Evolutionary conservation across 1,140 invertebrate species (phyloP).

Genomic region (Pseudomyrmex sp.): DNA sequence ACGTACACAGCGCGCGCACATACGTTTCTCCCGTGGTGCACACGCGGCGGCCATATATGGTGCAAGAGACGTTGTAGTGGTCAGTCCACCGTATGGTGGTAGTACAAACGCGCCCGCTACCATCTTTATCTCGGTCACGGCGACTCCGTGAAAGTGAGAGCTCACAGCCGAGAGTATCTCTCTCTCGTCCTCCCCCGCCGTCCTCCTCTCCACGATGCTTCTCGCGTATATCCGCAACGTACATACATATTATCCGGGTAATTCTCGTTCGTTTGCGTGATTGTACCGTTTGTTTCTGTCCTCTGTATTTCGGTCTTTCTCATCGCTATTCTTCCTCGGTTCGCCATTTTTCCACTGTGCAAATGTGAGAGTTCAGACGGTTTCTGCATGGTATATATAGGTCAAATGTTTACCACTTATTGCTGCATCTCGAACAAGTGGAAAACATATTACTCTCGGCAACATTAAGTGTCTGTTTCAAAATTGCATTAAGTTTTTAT

Average conservation of each 20-base stretch:
- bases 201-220: slow-evolving; percentile 28
- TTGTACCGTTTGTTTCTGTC: slow-evolving; percentile 42
- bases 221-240: slow-evolving; percentile 49
- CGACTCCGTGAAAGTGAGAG: slow-evolving; percentile 85
- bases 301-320: slow-evolving; percentile 1
- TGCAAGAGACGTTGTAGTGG: slow-evolving; percentile 69
- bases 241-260: slow-evolving; percentile 60
- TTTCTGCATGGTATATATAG: too few species aligned
- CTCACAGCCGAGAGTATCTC: slow-evolving; percentile 58
- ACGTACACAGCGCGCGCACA: not conserved
- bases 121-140: slow-evolving; percentile 85
- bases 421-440: too few species aligned
- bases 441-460: too few species aligned
- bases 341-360: not conserved
- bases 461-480: too few species aligned
- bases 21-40: slow-evolving; percentile 21
- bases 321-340: not conserved
- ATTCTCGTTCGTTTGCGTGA: slow-evolving; percentile 67
- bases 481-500: too few species aligned
- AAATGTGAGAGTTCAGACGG: too few species aligned
- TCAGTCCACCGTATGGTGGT: slow-evolving; percentile 66
- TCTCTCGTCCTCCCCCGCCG: not conserved
- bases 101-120: slow-evolving; percentile 65
- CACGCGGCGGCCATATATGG: slow-evolving; percentile 71
- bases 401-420: too few species aligned